Evolutionary conservation across 2,113 vertebrate genomes (phyloP), one percentile per base, ranked within the genome.

Genomic region (Chionis minor): DNA sequence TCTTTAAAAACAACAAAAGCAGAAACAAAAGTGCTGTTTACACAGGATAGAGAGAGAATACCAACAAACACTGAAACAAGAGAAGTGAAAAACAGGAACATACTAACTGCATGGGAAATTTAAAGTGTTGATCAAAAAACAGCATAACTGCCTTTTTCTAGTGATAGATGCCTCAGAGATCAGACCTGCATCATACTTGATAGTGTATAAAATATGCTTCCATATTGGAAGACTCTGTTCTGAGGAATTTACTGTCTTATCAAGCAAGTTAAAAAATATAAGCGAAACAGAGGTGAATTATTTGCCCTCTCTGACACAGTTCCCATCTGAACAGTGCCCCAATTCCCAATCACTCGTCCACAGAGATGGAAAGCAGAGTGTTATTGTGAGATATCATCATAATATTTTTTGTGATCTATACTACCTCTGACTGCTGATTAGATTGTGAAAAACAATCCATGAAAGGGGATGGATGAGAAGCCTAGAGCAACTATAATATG

Each of bases 371-470:
- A 88, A 59, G 14, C 40, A 71, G 28, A 81, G 44, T 0, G 3
- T 74, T 87, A 79, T 21, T 85, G 8, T 51, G 79, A 87, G 56
- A 40, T 56, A 85, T 16, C 51, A 74, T 94, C 30, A 81, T 75
- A 86, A 91, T 44, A 12, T 44, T 85, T 94, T 95, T 96, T 94
- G 61, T 72, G 30, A 80, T 91, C 77, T 61, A 20, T 22, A 70
- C 47, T 86, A 91, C 91, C 14, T 66, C 88, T 94, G 91, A 91
- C 71, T 77, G 79, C 21, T 90, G 63, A 96, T 90, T 85, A n/a
- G 73, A 72, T 90, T 90, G 74, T 18, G 71, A 95, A 93, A 91
- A 91, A 79, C 28, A 92, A n/a, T 63, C 67, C 24, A 42, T 61
- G 63, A 26, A 87, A 81, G 66, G 26, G 32, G 42, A 73, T 78